These are phyloP conservation scores for Cherax quadricarinatus DNA, from an alignment of 1,140 invertebrate species.

Conservation along the genomic window DNA sequence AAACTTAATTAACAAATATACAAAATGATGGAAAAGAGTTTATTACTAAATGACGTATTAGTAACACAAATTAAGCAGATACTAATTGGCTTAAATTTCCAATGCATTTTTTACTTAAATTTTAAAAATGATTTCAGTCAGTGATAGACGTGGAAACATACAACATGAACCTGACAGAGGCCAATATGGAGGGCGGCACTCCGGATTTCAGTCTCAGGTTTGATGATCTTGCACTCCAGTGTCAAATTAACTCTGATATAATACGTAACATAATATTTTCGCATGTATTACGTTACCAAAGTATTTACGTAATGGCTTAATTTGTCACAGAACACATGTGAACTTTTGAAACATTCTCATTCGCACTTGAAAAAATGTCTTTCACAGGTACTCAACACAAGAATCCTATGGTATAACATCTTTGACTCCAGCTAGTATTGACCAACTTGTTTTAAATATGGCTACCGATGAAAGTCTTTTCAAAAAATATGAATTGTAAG, in stretches of 20 bases:
- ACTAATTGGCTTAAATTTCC: no score
- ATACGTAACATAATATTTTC: no score
- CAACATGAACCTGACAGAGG: conserved; percentile 96
- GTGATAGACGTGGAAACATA: conserved; percentile 96
- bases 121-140: conserved; percentile 78
- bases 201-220: conserved; percentile 87
- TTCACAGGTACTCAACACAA: conserved; percentile 83
- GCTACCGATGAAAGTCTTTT: conserved; percentile 89
- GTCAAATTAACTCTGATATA: no score
- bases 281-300: no score
- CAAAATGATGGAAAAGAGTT: no score
- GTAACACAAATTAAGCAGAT: no score
- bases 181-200: conserved; percentile 87
- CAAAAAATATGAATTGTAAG: conserved; percentile 91
- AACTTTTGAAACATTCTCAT: background rate
- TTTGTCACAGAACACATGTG: background rate
- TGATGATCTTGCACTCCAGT: no score
- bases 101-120: no score
- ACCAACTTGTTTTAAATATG: conserved; percentile 88
- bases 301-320: no score
- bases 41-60: no score
- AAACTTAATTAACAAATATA: no score
- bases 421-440: conserved; percentile 89
- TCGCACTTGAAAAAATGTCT: background rate
- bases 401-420: conserved; percentile 89